Conservation (phyloP, 2,113 vertebrate genomes). For the Seriola aureovittata region DNA sequence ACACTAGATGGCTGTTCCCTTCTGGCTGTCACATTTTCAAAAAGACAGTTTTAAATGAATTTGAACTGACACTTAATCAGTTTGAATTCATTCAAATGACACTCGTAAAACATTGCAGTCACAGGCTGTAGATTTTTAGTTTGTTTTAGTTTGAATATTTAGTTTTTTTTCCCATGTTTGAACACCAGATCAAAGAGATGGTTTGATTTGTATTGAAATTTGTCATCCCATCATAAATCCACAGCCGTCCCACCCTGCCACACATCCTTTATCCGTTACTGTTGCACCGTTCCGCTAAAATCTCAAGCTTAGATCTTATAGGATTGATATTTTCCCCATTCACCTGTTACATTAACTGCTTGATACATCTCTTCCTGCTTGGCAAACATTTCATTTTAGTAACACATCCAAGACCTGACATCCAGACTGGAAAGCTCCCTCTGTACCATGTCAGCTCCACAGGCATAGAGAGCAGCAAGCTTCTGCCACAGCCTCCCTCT, state of each 20-base stretch:
- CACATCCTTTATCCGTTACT: not conserved
- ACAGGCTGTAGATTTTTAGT: not conserved
- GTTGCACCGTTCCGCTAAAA: not conserved
- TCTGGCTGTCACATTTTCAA: not conserved
- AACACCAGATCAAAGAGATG: not conserved
- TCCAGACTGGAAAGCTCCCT: not conserved
- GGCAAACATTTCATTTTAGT: no score
- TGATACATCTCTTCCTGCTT: not conserved
- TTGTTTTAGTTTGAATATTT: not conserved
- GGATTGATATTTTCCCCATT: not conserved
- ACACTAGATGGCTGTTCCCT: not conserved
- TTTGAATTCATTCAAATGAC: not conserved
- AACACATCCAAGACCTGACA: no score
- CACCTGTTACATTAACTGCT: not conserved
- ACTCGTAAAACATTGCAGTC: no score
- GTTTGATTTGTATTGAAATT: not conserved
- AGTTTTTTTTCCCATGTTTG: no score
- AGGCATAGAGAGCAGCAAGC: not conserved
- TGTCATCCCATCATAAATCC: not conserved
- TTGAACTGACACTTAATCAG: not conserved
- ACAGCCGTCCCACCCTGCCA: not conserved
- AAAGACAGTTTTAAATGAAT: not conserved
- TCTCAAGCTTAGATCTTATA: not conserved
- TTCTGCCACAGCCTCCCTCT: conserved; percentile 5
- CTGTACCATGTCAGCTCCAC: not conserved